Conservation (phyloP, 1,140 invertebrate genomes). For the Geopemphigus sp. region DNA sequence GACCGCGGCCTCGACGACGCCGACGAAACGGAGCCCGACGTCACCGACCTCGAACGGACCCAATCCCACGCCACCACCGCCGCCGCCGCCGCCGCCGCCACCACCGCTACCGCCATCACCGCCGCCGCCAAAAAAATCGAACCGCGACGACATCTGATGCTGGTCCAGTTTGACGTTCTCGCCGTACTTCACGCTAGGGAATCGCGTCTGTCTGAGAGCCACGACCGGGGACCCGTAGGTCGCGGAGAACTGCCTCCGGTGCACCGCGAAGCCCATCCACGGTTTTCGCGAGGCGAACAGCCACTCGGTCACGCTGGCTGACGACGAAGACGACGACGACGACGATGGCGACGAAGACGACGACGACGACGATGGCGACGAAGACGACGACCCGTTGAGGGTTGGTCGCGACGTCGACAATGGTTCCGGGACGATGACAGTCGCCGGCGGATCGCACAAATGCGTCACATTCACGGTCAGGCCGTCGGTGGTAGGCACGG, state of each 20-base stretch:
- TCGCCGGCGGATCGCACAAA: not conserved
- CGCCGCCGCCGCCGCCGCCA: not conserved
- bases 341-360: not conserved
- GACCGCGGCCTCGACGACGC: not conserved
- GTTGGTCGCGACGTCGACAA: not conserved
- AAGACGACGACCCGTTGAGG: not conserved
- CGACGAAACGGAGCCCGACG: slow-evolving; percentile 7
- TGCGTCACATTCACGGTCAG: slow-evolving; percentile 20
- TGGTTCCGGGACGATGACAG: not conserved
- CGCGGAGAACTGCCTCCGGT: not conserved
- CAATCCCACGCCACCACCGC: not conserved
- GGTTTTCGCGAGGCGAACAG: slow-evolving; percentile 1
- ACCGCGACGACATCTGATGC: not conserved
- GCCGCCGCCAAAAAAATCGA: too few species aligned
- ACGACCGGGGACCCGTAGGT: too few species aligned
- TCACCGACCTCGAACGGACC: slow-evolving; percentile 10
- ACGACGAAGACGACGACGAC: not conserved
- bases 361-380: not conserved
- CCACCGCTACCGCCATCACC: too few species aligned
- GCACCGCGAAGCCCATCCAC: not conserved
- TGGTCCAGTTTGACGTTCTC: slow-evolving; percentile 39
- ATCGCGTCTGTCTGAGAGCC: not conserved
- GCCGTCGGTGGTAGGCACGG: not conserved
- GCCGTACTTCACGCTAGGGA: slow-evolving; percentile 15
- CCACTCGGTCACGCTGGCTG: not conserved